Evolutionary conservation across 2,797 vertebrate species (phyloP), one percentile per base, ranked within the genome.

Genomic region (Aphelocoma californica): DNA sequence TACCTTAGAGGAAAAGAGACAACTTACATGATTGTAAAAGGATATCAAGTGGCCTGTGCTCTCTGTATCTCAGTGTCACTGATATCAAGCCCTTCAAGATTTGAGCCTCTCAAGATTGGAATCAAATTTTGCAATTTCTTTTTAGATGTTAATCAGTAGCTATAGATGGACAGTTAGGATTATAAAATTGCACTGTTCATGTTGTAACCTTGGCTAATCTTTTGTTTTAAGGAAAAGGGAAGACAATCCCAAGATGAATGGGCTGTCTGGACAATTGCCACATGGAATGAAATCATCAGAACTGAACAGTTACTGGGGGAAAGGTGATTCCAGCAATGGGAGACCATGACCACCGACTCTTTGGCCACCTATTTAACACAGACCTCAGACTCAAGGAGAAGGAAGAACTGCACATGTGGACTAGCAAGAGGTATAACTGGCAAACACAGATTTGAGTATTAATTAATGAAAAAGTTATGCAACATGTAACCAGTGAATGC

Each of bases 341-440:
- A 34, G 12, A 28, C 15, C 0, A 0, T 26, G 31, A 47, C 20
- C 48, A 54, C 14, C 1, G 0, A 34, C 21, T 14, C 31, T 61
- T 31, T 79, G 34, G 21, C 7, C 65, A 36, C 15, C 31, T 71
- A 11, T 48, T 62, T 62, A 62, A 56, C 26, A 28, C 26, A 64
- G 34, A 42, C 7, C 26, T 15, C 42, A 56, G 74, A 42, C 26
- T 48, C 31, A 42, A 54, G 18, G 0, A 18, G 26, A 56, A 56
- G 56, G 21, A 54, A 42, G 31, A 26, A 9, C 18, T 71, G 26
- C 21, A 19, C 14, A 14, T 26, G 1, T 48, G 5, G 34, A 15
- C 18, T 56, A 18, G 57, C 21, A 48, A 62, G 14, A 31, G 11
- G 6, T 54, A 10, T 18, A 54, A 15, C 14, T 48, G 54, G 7